Base-by-base conservation (phyloP, 1,140 invertebrate genomes). In the Sweltsa coloradensis region DNA sequence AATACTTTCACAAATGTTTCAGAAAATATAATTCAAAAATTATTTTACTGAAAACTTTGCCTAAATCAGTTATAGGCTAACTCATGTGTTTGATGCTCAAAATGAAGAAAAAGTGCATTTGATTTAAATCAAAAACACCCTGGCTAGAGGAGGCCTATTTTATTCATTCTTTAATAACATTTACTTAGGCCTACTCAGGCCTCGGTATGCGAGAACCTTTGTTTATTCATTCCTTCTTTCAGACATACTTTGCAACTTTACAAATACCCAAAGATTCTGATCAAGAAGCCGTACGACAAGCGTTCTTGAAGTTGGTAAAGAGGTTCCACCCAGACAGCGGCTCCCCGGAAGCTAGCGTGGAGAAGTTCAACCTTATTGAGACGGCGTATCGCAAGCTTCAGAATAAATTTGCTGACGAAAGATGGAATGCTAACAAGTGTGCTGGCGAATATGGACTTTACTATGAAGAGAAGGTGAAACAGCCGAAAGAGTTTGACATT, bases 311-410 rank as follows among this genome's bases (percentile, higher is more conserved):
- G 46, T 60, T 88, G 19, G 86, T 80, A 0, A 90, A 89, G 62
- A 72, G 72, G 50, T 87, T 78, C 62, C 88, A 92, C 69, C 88
- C 88, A 0, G 88, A 92, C 57, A 83, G 82, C 43, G 75, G 78
- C 2, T 71, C 69, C 2, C 22, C 51, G 2, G 72, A 81, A 53
- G 80, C 84, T 14, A 69, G 77, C 64, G 68, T 73, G 23, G 65
- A 72, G 5, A 83, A 79, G 64, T 92, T 92, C n/a, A n/a, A 18
- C 13, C 40, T 73, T 70, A 63, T 77, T 51, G 69, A 78, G 60
- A 53, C 53, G 27, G 75, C 75, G 7, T 78, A 78, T 46, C 64
- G 69, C 51, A 61, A 65, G 36, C 62, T 77, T 18, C 63, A 68
- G 49, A 54, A 62, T 29, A 62, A 67, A 50, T 63, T 67, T 51